Percentiles rank a stretch among this genome's conserved stretches.
These are phyloP conservation scores for Rhinichthys klamathensis DNA, from an alignment of 2,113 vertebrate genomes.

Conservation along the genomic window DNA sequence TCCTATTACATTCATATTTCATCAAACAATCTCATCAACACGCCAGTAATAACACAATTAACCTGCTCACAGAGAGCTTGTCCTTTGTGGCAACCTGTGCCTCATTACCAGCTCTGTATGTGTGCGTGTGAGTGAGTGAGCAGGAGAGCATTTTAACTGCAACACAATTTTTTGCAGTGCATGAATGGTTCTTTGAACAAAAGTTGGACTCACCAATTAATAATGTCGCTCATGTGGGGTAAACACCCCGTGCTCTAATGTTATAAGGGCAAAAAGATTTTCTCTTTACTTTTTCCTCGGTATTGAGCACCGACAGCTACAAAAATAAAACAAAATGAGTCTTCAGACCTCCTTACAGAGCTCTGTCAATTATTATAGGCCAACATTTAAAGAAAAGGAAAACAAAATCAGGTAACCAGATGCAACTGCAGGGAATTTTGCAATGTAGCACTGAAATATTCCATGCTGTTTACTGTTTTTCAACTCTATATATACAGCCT, in stretches of 20 bases:
- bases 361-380: constrained; percentile 7
- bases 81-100: constrained; percentile 38
- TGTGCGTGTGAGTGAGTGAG: background rate
- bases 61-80: constrained; percentile 62
- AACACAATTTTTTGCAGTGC: constrained; percentile 19
- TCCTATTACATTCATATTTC: constrained; percentile 76
- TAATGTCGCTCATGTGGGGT: constrained; percentile 21
- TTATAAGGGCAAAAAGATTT: background rate
- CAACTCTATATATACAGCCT: background rate
- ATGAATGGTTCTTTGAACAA: constrained; percentile 29
- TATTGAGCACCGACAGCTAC: background rate
- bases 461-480: constrained; percentile 18
- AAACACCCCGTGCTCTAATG: constrained; percentile 15
- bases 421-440: background rate
- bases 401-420: background rate
- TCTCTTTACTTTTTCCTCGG: background rate
- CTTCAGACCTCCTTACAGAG: background rate
- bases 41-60: constrained; percentile 73
- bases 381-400: background rate
- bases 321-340: background rate
- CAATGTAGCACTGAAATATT: background rate
- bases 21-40: constrained; percentile 75
- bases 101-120: constrained; percentile 46
- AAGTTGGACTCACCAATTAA: constrained; percentile 29
- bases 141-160: background rate